Percentiles rank a stretch among this genome's conserved stretches.
Evolutionary conservation across 2,888 invertebrate genomes (phyloP).

Genomic region (Xestia sexstrigata): DNA sequence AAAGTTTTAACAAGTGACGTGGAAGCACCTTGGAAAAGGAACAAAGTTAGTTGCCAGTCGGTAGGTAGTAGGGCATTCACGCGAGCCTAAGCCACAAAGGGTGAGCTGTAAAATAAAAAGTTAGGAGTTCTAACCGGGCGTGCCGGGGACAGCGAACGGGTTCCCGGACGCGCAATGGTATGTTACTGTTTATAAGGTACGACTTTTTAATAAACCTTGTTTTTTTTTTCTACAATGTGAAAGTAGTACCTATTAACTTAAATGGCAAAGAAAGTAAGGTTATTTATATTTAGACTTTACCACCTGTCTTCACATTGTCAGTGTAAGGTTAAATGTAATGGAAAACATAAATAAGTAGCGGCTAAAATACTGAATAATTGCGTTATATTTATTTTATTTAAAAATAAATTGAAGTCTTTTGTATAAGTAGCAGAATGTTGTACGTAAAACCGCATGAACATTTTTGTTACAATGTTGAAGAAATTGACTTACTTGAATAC

Average conservation of each 20-base stretch:
- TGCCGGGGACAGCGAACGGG: conserved; percentile 86
- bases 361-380: conserved; percentile 18
- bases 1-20: conserved; percentile 78
- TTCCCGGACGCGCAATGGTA: conserved; percentile 82
- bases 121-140: conserved; percentile 89
- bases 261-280: conserved; percentile 36
- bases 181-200: conserved; percentile 73
- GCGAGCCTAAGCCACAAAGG: conserved; percentile 87
- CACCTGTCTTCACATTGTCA: conserved; percentile 47
- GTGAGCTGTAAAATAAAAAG: conserved; percentile 88
- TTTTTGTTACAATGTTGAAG: conserved; percentile 5
- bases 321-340: conserved; percentile 36
- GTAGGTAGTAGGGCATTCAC: conserved; percentile 86
- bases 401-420: conserved; percentile 3
- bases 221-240: conserved; percentile 24
- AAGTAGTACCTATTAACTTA: conserved; percentile 19
- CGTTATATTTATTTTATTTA: conserved; percentile 16
- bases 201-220: conserved; percentile 29
- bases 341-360: conserved; percentile 38
- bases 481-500: conserved; percentile 19
- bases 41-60: conserved; percentile 70
- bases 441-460: not conserved
- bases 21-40: conserved; percentile 69
- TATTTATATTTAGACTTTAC: conserved; percentile 4
- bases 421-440: conserved; percentile 11